Percentiles rank a stretch among this genome's conserved stretches.
These are phyloP conservation scores for Chironomus riparius DNA, from an alignment of 2,888 invertebrate species.

Conservation along the genomic window DNA sequence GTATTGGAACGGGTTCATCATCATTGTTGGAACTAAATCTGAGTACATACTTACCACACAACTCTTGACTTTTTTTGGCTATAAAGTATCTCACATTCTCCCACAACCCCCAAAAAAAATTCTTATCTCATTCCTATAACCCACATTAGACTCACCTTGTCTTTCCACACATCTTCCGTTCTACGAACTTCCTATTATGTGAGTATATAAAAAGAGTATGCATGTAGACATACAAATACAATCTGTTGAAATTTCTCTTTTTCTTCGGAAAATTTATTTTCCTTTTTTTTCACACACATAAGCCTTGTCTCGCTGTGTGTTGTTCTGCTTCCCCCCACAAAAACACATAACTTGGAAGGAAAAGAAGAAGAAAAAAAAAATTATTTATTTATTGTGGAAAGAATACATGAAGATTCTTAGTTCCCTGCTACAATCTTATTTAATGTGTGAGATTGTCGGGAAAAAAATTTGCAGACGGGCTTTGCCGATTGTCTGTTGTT, in stretches of 20 bases:
- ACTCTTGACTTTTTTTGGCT: no score
- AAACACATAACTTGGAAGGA: background rate
- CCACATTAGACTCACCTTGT: no score
- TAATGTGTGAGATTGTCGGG: background rate
- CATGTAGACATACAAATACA: background rate
- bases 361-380: background rate
- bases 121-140: no score
- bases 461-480: background rate
- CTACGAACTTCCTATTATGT: background rate
- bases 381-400: background rate
- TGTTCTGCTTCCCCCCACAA: background rate
- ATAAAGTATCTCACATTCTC: no score
- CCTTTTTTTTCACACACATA: background rate
- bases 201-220: background rate
- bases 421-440: background rate
- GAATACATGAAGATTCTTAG: background rate
- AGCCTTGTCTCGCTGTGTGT: background rate
- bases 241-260: conserved; percentile 9
- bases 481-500: background rate
- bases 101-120: no score
- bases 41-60: no score
- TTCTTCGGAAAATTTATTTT: background rate
- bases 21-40: no score
- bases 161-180: no score
- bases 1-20: no score